Conservation (phyloP, 1,140 invertebrate genomes). For the Oryctes rhinoceros region DNA sequence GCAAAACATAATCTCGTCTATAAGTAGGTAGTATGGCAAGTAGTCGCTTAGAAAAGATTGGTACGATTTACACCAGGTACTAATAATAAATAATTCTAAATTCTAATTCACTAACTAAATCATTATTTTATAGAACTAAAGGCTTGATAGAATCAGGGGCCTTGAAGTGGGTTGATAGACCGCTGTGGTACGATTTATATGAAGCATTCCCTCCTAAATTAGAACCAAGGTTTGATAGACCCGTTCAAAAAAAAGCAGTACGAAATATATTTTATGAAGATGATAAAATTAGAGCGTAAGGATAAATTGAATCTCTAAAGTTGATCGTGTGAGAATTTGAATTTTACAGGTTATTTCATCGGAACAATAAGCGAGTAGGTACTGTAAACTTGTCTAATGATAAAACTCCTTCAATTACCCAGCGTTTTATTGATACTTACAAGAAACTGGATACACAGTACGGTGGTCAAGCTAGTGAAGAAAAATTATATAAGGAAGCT, state of each 20-base stretch:
- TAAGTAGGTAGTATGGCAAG: constrained; percentile 64
- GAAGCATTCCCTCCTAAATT: constrained; percentile 84
- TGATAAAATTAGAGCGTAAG: constrained; percentile 86
- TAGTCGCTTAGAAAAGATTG: constrained; percentile 76
- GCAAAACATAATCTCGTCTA: not conserved
- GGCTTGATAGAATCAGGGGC: constrained; percentile 79
- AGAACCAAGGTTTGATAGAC: constrained; percentile 77
- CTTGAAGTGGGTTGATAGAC: constrained; percentile 78
- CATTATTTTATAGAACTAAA: constrained; percentile 67
- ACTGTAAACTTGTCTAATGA: constrained; percentile 63
- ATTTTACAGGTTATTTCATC: constrained; percentile 70
- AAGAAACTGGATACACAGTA: constrained; percentile 63
- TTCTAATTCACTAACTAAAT: constrained; percentile 41
- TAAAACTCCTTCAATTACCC: constrained; percentile 64
- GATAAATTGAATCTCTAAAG: constrained; percentile 44
- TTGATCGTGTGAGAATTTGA: constrained; percentile 38
- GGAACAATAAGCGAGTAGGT: constrained; percentile 64
- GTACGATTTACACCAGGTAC: constrained; percentile 76
- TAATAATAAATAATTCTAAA: constrained; percentile 37
- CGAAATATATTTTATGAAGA: constrained; percentile 84
- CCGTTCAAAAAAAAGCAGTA: constrained; percentile 66
- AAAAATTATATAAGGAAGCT: constrained; percentile 62
- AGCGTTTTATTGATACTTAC: constrained; percentile 69
- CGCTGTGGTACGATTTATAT: constrained; percentile 92
- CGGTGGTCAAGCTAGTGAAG: constrained; percentile 61